A percentile compares a stretch with the other conserved stretches of the same genome.
Conservation (phyloP, 1,140 invertebrate species). For the Drosophila sucinea region DNA sequence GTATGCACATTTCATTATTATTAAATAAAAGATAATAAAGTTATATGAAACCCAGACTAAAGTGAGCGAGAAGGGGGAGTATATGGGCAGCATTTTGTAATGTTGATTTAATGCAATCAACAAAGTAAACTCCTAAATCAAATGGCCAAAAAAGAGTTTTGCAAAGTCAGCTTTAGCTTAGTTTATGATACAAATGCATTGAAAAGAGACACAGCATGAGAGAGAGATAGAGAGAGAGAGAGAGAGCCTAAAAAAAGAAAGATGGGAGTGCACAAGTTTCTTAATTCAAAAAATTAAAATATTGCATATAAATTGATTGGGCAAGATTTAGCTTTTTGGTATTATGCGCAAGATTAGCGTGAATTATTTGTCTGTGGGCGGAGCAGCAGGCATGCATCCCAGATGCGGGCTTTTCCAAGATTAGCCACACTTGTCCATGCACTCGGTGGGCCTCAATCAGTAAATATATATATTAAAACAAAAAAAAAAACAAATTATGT, state of each 20-base stretch:
- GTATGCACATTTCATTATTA: constrained; percentile 38
- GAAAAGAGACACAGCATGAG: constrained; percentile 21
- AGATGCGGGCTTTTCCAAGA: constrained; percentile 13
- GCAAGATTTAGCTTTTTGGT: constrained; percentile 18
- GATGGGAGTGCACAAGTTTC: constrained; percentile 14
- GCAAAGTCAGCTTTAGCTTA: constrained; percentile 46
- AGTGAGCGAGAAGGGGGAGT: constrained; percentile 22
- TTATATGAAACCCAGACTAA: constrained; percentile 46
- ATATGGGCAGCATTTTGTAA: background rate
- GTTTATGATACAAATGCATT: constrained; percentile 32
- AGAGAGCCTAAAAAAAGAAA: background rate
- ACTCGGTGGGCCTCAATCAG: constrained; percentile 1
- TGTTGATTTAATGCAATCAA: constrained; percentile 27
- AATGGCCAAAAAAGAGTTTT: constrained; percentile 38
- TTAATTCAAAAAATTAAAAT: constrained; percentile 61
- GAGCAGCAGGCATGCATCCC: constrained; percentile 21
- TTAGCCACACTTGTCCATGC: background rate
- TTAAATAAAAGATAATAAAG: constrained; percentile 31
- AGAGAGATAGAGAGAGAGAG: background rate
- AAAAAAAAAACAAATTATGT: background rate
- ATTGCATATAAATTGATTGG: constrained; percentile 68
- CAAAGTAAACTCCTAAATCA: constrained; percentile 50
- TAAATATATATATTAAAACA: background rate
- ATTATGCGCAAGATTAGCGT: constrained; percentile 46
- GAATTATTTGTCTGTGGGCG: constrained; percentile 57